Evolutionary conservation across 2,113 vertebrate genomes (phyloP).

Genomic region (Cavia porcellus): DNA sequence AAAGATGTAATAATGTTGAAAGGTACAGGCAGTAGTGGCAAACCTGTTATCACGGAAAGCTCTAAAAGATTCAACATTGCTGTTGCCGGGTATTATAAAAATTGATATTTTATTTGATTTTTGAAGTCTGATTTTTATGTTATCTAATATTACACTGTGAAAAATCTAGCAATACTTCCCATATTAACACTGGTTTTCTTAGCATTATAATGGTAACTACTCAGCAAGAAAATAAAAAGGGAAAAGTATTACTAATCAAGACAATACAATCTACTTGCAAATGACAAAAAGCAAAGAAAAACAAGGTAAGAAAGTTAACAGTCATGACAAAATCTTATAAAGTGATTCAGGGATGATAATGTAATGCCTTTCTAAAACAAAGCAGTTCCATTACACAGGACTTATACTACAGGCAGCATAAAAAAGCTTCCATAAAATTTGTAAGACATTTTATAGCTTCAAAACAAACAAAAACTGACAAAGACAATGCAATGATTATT

Average conservation of each 20-base stretch:
- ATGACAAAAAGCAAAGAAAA: slow-evolving; percentile 35
- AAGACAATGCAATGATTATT: background rate
- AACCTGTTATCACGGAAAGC: background rate
- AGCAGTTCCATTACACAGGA: background rate
- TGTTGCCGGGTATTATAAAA: background rate
- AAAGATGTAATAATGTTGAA: slow-evolving; percentile 40
- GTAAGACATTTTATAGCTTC: background rate
- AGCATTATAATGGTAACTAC: background rate
- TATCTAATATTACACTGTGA: background rate
- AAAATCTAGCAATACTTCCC: background rate
- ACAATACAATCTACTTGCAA: slow-evolving; percentile 37
- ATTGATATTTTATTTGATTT: background rate
- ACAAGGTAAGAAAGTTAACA: slow-evolving; percentile 53
- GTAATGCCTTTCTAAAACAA: slow-evolving; percentile 31
- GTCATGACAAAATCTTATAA: slow-evolving; percentile 6
- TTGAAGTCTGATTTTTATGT: slow-evolving; percentile 17
- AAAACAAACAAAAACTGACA: slow-evolving; percentile 13
- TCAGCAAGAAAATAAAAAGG: slow-evolving; percentile 8
- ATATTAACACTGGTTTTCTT: slow-evolving; percentile 14
- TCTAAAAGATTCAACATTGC: background rate
- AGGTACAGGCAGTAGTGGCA: background rate
- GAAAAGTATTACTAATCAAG: slow-evolving; percentile 22
- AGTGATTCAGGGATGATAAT: background rate
- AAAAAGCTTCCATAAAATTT: slow-evolving; percentile 17
- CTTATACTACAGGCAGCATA: background rate